Evolutionary conservation across 2,797 vertebrate species (phyloP), one percentile per base, ranked within the genome.

Genomic region (Emys orbicularis): DNA sequence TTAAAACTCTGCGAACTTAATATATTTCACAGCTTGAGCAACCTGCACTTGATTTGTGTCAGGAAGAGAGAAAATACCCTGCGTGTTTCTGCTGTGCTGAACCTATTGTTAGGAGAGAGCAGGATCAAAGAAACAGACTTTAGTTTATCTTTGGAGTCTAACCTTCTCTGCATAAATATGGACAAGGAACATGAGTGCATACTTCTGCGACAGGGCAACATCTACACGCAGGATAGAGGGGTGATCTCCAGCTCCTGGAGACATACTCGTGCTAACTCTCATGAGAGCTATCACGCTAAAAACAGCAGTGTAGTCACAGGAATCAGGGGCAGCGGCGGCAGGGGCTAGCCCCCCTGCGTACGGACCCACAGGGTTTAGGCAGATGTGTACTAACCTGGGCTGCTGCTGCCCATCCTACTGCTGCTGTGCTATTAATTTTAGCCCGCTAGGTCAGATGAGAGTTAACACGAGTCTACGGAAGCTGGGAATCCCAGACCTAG

Each of bases 11-110:
- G 82, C 98, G 97, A 98, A 98, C 97, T 97, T 98, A 97, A 98
- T 98, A 97, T 97, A 97, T 97, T 98, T 98, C 98, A 97, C 98
- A 98, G 98, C 97, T 96, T 98, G 98, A 98, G 88, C 97, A 97
- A 97, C 95, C 93, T 95, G 89, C 53, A 65, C 86, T 98, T 98
- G 97, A 96, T 98, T 98, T 97, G 93, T 97, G 96, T 97, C 96
- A 95, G 97, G 96, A 90, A 95, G 92, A 97, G 89, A 68, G 47
- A 97, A 98, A 95, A 96, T 34, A 89, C 90, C 91, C 94, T 95
- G 83, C 3, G 0, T 92, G 88, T 96, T 97, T 97, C 95, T 96
- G 86, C 90, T 53, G 21, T 0, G 0, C 81, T 81, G 82, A 96
- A 37, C 90, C 81, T 23, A 9, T 95, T 97, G 96, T 94, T 97